phyloP scores from a whole-genome alignment of 2,888 invertebrate genomes.

The Gari tellinella region DNA sequence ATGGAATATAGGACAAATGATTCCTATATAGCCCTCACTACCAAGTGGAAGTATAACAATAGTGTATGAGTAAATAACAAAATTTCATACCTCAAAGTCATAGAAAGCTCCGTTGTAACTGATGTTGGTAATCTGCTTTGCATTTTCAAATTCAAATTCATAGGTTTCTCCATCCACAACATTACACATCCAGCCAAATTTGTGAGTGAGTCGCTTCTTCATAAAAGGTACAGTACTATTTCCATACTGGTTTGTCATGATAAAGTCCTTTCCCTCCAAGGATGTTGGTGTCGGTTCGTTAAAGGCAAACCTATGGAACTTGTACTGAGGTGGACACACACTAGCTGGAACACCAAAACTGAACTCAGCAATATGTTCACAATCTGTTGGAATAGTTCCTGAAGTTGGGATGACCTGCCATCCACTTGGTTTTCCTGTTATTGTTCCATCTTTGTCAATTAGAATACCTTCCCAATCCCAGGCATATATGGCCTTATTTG shows the following conservation, averaged over 20 bases:
- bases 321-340: constrained; percentile 68
- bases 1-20: too few relatives aligned
- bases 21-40: too few relatives aligned
- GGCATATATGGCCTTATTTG: constrained; percentile 61
- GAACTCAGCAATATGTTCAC: constrained; percentile 23
- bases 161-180: constrained; percentile 66
- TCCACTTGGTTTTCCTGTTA: constrained; percentile 64
- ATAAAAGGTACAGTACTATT: constrained; percentile 60
- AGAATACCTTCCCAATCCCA: constrained; percentile 73
- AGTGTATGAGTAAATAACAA: neutral
- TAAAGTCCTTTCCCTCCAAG: constrained; percentile 69
- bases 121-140: constrained; percentile 76
- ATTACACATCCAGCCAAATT: constrained; percentile 77
- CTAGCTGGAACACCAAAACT: constrained; percentile 47
- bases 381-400: constrained; percentile 60
- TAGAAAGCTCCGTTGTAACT: constrained; percentile 74
- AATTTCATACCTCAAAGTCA: constrained; percentile 68
- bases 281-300: constrained; percentile 73
- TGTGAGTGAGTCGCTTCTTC: constrained; percentile 76
- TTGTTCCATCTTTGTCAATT: constrained; percentile 76
- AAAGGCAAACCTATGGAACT: constrained; percentile 77
- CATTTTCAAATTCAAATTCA: constrained; percentile 72
- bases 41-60: too few relatives aligned
- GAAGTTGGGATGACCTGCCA: constrained; percentile 70
- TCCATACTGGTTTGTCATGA: constrained; percentile 72